Conservation (phyloP, 2,113 vertebrate species). For the Eira barbara region DNA sequence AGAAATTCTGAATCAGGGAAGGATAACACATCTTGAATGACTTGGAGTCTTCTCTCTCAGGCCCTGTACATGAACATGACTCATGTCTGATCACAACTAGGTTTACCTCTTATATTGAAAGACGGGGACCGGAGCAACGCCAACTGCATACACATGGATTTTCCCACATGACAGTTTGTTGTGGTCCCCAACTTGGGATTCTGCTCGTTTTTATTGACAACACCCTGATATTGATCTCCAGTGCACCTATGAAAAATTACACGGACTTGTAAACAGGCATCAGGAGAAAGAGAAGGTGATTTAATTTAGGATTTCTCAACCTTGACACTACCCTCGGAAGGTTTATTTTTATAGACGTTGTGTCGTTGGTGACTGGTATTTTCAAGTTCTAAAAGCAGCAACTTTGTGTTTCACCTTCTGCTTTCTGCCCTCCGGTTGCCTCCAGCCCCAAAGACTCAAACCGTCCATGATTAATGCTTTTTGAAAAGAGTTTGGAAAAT, state of each 20-base stretch:
- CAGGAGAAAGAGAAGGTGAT: neutral
- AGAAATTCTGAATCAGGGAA: neutral
- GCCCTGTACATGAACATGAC: neutral
- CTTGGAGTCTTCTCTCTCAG: neutral
- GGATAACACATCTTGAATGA: neutral
- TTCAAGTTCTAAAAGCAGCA: neutral
- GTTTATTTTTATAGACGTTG: neutral
- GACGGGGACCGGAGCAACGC: neutral
- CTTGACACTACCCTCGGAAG: neutral
- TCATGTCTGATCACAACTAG: neutral
- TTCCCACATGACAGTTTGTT: neutral
- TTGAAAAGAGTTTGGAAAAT: slow-evolving; percentile 7
- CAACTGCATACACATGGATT: no score
- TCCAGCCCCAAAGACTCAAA: neutral
- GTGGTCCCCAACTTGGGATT: neutral
- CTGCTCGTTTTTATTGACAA: neutral
- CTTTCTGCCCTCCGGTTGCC: neutral
- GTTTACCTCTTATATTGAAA: neutral
- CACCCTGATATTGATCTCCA: neutral
- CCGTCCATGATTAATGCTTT: neutral
- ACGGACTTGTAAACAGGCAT: neutral
- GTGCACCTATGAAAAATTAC: neutral
- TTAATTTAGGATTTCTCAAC: neutral
- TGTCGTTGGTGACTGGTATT: neutral
- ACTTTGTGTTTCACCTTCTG: neutral